Evolutionary conservation across 2,888 invertebrate genomes (phyloP).

Genomic region (Eupeodes luniger): DNA sequence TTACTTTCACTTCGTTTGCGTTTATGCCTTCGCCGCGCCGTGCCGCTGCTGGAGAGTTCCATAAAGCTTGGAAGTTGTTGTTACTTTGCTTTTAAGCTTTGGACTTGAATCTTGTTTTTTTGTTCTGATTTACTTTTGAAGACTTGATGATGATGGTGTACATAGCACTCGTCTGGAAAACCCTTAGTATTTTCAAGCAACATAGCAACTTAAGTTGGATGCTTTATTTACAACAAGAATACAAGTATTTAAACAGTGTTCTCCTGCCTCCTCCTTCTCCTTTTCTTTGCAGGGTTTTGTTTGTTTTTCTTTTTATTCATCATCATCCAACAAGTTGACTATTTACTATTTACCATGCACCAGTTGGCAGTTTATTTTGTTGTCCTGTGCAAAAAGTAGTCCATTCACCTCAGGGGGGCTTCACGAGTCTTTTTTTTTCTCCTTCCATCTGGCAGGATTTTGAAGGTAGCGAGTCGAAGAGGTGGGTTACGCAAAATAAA

Average conservation of each 20-base stretch:
- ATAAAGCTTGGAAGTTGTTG: not conserved
- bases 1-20: constrained; percentile 5
- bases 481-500: not conserved
- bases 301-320: not conserved
- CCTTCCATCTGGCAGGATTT: constrained; percentile 3
- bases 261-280: not conserved
- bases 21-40: no score
- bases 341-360: constrained; percentile 53
- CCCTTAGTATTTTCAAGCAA: constrained; percentile 47
- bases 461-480: not conserved
- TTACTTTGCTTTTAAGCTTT: not conserved
- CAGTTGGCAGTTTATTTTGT: constrained; percentile 51
- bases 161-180: constrained; percentile 49
- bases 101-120: constrained; percentile 28
- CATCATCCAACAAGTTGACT: constrained; percentile 51
- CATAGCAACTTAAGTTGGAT: constrained; percentile 59
- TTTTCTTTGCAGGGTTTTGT: not conserved
- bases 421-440: not conserved
- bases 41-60: not conserved
- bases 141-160: constrained; percentile 3
- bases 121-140: not conserved
- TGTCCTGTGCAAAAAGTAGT: constrained; percentile 60
- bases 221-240: constrained; percentile 62
- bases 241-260: constrained; percentile 63
- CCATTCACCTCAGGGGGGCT: constrained; percentile 57